phyloP scores from a whole-genome alignment of 2,113 vertebrate genomes.

The Perca flavescens region DNA sequence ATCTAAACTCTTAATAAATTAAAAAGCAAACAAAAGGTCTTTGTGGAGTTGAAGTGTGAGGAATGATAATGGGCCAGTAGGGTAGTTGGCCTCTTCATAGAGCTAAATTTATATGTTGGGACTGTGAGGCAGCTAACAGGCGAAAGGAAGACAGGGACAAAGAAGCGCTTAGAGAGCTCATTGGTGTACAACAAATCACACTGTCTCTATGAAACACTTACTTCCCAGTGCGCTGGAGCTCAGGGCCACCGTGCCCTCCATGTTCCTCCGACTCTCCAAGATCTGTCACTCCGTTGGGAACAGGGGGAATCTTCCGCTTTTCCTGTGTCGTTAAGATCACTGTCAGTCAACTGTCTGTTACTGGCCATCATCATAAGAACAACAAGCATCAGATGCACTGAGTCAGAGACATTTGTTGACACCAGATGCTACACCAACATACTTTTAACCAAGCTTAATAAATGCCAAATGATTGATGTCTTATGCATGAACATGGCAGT shows the following conservation, averaged over 20 bases:
- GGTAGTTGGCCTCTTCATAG: constrained; percentile 19
- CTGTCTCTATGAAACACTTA: constrained; percentile 74
- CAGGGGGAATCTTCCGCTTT: constrained; percentile 94
- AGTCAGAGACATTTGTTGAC: neutral
- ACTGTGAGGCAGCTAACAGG: constrained; percentile 18
- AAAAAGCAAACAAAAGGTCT: constrained; percentile 28
- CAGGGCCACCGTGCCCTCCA: constrained; percentile 94
- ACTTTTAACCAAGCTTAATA: neutral
- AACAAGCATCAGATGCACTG: constrained; percentile 1
- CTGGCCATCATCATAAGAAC: neutral
- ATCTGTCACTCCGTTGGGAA: constrained; percentile 95
- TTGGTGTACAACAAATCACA: neutral
- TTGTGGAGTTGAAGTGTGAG: constrained; percentile 39
- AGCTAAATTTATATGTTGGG: constrained; percentile 44
- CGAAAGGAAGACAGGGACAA: constrained; percentile 27
- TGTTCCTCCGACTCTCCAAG: constrained; percentile 90
- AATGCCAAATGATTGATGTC: neutral
- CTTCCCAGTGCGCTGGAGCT: constrained; percentile 96
- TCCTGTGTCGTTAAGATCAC: constrained; percentile 84
- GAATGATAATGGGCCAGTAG: constrained; percentile 36
- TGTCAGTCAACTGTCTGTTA: constrained; percentile 43
- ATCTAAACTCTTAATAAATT: constrained; percentile 6
- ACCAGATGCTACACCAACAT: neutral
- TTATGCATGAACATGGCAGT: neutral
- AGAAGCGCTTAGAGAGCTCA: constrained; percentile 16